Conservation (phyloP, 2,888 invertebrate genomes). For the Pammene fasciana region DNA sequence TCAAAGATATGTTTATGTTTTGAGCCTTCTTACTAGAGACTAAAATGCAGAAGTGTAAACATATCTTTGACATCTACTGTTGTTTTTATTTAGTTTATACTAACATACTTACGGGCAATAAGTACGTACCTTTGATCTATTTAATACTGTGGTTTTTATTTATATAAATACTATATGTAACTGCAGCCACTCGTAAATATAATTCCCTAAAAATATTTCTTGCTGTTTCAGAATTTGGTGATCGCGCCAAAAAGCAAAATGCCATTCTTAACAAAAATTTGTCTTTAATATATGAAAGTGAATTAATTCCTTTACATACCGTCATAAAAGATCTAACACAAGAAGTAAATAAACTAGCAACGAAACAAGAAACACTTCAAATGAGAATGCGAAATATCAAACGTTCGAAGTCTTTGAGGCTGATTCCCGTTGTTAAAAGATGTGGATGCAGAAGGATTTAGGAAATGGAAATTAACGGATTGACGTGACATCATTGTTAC, state of each 20-base stretch:
- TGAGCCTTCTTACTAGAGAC: too few species aligned
- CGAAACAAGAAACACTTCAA: constrained; percentile 55
- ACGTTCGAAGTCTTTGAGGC: constrained; percentile 46
- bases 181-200: too few species aligned
- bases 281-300: constrained; percentile 57
- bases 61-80: too few species aligned
- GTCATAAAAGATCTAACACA: constrained; percentile 60
- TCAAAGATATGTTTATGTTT: too few species aligned
- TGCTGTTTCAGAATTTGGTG: constrained; percentile 14
- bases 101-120: too few species aligned
- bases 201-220: too few species aligned
- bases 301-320: constrained; percentile 65
- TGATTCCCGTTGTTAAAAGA: constrained; percentile 49
- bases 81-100: too few species aligned
- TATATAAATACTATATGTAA: too few species aligned
- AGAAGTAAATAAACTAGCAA: constrained; percentile 58
- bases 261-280: constrained; percentile 45
- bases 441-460: constrained; percentile 52
- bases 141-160: too few species aligned
- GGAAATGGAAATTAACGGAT: neutral
- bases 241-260: constrained; percentile 3
- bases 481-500: too few species aligned
- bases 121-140: too few species aligned
- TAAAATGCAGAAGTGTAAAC: too few species aligned
- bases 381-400: constrained; percentile 48